Evolutionary conservation across 2,797 vertebrate species (phyloP), one percentile per base, ranked within the genome.

Genomic region (Tauraco hartlaubi): DNA sequence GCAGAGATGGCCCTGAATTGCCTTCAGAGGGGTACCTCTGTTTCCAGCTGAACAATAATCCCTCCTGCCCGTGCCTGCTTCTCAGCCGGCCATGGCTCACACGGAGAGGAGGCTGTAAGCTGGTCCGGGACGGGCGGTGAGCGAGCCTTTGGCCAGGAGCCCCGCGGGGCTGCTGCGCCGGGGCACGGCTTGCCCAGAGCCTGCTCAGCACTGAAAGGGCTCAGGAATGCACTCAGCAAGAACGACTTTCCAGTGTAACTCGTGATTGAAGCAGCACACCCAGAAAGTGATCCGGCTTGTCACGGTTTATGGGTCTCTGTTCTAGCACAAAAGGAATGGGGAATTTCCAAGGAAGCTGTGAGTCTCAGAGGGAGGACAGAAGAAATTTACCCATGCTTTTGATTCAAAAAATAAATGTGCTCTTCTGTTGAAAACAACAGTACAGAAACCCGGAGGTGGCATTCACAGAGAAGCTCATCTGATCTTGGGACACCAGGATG

Each of bases 121-220:
- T 15, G 43, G 15, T 15, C 51, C 18, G 9, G 33, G 59, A 6
- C 0, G 2, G 19, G 55, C 3, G 0, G 8, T 3, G 12, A 16
- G 66, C 5, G 5, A 62, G 48, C 28, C 33, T 52, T 23, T 29
- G 84, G 41, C 73, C 74, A 31, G 58, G 31, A 88, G 37, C 44
- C 43, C 66, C 22, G 15, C 2, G 2, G 64, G 64, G 26, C 17
- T 48, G 29, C 39, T 1, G 1, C 31, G 33, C 39, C n/a, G 35
- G 29, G 20, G 59, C 4, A 3, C 48, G 31, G 55, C 25, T 55
- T 28, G 31, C 35, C 31, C 31, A 9, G 20, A 63, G 63, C 78
- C 43, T 17, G 4, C 5, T 18, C 52, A 15, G n/a, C 63, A 11
- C 33, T 3, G 11, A 21, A 11, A 9, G 16, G 25, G 29, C 61